Evolutionary conservation across 2,888 invertebrate species (phyloP).

Genomic region (Oscheius sp.): DNA sequence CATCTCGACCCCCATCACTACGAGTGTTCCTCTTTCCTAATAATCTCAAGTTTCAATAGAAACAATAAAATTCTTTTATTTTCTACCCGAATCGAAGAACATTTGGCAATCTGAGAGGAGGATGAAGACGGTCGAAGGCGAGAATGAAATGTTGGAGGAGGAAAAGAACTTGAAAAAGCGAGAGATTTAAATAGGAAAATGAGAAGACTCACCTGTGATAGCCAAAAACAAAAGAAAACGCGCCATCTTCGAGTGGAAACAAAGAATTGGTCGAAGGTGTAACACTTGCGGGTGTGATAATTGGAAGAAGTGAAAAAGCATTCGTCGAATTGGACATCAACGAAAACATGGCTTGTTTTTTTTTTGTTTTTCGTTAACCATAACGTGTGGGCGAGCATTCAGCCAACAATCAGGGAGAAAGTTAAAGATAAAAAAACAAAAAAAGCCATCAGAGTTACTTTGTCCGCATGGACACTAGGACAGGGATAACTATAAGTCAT

Average conservation of each 20-base stretch:
- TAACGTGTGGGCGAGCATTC: no score
- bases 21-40: constrained; percentile 15
- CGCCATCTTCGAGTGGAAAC: constrained; percentile 3
- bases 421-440: neutral
- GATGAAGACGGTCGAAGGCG: constrained; percentile 16
- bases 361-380: no score
- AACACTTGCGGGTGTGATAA: constrained; percentile 17
- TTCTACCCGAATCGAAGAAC: constrained; percentile 17
- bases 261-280: neutral
- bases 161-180: neutral
- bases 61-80: neutral
- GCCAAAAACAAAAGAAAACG: neutral
- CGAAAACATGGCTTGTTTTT: no score
- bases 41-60: constrained; percentile 9
- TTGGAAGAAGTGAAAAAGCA: neutral
- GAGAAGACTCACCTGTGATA: neutral
- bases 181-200: neutral
- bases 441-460: constrained; percentile 22
- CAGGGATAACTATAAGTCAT: constrained; percentile 29
- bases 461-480: constrained; percentile 4
- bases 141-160: neutral
- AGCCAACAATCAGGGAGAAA: no score
- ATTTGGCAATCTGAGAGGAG: neutral
- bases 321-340: no score
- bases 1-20: constrained; percentile 1